Conservation (phyloP, 1,140 invertebrate species). For the Periplaneta americana region DNA sequence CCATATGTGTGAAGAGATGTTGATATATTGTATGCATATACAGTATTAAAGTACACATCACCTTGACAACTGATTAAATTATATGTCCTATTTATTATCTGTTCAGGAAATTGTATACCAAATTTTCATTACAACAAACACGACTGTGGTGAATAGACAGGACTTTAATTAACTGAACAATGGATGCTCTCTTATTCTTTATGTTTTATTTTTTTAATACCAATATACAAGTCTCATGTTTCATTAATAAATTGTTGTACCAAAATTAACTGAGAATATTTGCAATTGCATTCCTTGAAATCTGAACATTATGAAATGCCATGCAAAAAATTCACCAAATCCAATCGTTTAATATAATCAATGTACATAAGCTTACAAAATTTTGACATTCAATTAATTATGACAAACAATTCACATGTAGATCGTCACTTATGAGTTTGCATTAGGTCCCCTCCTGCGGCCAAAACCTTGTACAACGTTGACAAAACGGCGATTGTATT, state of each 20-base stretch:
- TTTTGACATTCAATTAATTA: neutral
- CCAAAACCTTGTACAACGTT: constrained; percentile 94
- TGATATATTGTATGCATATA: too few relatives aligned
- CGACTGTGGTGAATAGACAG: too few relatives aligned
- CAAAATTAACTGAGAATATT: neutral
- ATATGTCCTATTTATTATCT: too few relatives aligned
- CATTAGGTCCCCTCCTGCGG: constrained; percentile 94
- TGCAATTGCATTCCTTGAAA: neutral
- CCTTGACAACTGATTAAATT: too few relatives aligned
- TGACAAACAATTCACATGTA: neutral
- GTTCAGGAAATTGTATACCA: too few relatives aligned
- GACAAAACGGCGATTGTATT: constrained; percentile 97
- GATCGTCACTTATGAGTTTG: constrained; percentile 63
- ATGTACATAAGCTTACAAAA: neutral
- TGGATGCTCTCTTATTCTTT: too few relatives aligned
- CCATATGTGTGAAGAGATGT: too few relatives aligned
- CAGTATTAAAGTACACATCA: too few relatives aligned
- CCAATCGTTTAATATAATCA: neutral
- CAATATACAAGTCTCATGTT: neutral
- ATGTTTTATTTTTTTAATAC: neutral
- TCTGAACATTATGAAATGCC: neutral
- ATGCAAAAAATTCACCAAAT: neutral
- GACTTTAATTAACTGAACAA: too few relatives aligned
- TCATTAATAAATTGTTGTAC: neutral
- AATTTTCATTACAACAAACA: too few relatives aligned